phyloP scores from a whole-genome alignment of 1,140 invertebrate genomes.

The Steinernema khuongi region DNA sequence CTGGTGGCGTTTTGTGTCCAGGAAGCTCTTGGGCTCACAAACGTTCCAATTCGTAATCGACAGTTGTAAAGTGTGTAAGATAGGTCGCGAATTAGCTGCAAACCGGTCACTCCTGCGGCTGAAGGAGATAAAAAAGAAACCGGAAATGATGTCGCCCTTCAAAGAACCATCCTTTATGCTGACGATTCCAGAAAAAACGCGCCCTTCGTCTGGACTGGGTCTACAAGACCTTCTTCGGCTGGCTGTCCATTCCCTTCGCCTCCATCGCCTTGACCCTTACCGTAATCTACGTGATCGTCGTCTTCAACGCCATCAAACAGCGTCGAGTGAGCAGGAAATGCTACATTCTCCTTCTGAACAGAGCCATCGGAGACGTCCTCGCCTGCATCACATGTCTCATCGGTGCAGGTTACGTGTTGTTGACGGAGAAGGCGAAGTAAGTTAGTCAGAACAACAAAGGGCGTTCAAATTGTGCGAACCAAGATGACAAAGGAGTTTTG shows the following conservation, averaged over 20 bases:
- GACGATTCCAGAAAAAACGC: slow-evolving; percentile 28
- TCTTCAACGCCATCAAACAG: slow-evolving; percentile 45
- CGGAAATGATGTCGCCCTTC: not conserved
- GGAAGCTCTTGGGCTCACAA: slow-evolving; percentile 14
- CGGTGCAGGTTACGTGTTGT: slow-evolving; percentile 35
- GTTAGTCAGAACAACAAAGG: slow-evolving; percentile 21
- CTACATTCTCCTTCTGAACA: slow-evolving; percentile 49
- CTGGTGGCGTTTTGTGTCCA: not conserved
- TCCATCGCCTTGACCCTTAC: slow-evolving; percentile 38
- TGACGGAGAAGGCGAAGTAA: slow-evolving; percentile 41
- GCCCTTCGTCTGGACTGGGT: slow-evolving; percentile 31
- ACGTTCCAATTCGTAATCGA: no score
- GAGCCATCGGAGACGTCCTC: slow-evolving; percentile 47
- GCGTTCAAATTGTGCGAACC: not conserved
- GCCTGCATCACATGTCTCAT: slow-evolving; percentile 39
- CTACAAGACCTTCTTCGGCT: slow-evolving; percentile 43
- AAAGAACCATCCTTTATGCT: not conserved
- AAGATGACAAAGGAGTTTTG: not conserved
- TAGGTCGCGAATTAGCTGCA: no score
- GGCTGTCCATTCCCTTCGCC: slow-evolving; percentile 46
- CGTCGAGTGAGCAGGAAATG: slow-evolving; percentile 48
- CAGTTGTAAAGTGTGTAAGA: no score
- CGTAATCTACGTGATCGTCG: slow-evolving; percentile 42
- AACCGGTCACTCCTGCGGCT: no score
- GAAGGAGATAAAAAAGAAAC: slow-evolving; percentile 16